phyloP scores from a whole-genome alignment of 2,797 vertebrate species.

The Glyptemys insculpta region DNA sequence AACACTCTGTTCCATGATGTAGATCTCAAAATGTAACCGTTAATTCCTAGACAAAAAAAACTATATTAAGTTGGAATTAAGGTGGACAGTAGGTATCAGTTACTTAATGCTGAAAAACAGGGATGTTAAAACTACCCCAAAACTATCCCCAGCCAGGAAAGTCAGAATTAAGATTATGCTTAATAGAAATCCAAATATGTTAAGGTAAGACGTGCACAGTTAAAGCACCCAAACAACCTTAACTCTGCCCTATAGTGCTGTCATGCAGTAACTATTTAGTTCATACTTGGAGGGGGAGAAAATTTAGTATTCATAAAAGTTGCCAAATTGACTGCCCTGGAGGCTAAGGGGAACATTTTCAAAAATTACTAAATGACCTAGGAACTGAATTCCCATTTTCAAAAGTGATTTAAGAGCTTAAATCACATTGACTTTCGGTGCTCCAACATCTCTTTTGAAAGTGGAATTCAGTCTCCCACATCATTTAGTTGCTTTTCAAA shows the following conservation, averaged over 20 bases:
- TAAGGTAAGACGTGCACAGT: constrained; percentile 26
- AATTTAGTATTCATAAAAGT: neutral
- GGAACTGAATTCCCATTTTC: neutral
- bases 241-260: constrained; percentile 19
- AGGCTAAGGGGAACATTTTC: neutral
- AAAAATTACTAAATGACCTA: neutral
- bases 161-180: constrained; percentile 36
- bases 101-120: neutral
- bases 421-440: neutral
- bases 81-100: neutral
- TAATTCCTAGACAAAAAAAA: neutral
- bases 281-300: neutral
- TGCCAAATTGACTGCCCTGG: neutral
- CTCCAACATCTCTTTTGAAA: neutral
- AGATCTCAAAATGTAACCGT: neutral
- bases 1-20: neutral
- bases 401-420: neutral
- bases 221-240: constrained; percentile 17
- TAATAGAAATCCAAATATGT: constrained; percentile 34
- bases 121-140: neutral
- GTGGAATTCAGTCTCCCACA: neutral
- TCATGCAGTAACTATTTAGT: neutral
- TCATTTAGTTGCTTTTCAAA: neutral
- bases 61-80: neutral
- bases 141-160: neutral